Base-by-base conservation (phyloP, 2,797 vertebrate species). In the Margarornis squamiger region DNA sequence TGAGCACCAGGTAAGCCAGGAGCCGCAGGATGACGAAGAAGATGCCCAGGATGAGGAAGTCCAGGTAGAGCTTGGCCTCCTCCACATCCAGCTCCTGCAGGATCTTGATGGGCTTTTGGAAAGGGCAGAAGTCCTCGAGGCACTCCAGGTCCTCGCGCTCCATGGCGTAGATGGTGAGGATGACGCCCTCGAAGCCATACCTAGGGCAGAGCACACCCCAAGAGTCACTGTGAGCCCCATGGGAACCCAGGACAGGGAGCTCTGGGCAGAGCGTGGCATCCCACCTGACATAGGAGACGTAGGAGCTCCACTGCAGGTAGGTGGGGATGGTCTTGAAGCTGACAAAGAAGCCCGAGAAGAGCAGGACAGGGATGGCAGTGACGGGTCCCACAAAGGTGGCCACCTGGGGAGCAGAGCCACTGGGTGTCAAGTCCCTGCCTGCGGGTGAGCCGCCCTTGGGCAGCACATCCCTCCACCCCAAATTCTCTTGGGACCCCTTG, bases 281-380 rank as follows among this genome's bases (percentile, higher is more conserved):
- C 29, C 89, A 99, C 99, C 99, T 99, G 98, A 99, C 99, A 2
- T 99, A 99, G 91, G 99, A 99, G 74, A 99, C 97, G 10, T 99
- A 99, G 70, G 99, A 99, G 91, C 99, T 99, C 99, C 99, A 99
- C 70, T 99, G 99, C 72, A 99, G 97, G 97, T 99, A 99, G 80
- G 99, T 99, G 57, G 99, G 99, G 95, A 99, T 99, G 88, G 99
- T 99, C 98, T 99, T 99, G 97, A 99, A 99, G 96, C 99, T 99
- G 95, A 99, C 99, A 5, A 99, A 99, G 98, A 99, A 99, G 86
- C 99, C 99, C 12, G 99, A 99, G 98, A 99, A 99, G 88, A 99
- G 98, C 82, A 99, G 98, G 74, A 99, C 99, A 0, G 99, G 99
- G 94, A 99, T 99, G 95, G 99, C 99, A 67, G 99, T 99, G 72